Base-by-base conservation (phyloP, 2,113 vertebrate genomes). In the Pomatostomus ruficeps region DNA sequence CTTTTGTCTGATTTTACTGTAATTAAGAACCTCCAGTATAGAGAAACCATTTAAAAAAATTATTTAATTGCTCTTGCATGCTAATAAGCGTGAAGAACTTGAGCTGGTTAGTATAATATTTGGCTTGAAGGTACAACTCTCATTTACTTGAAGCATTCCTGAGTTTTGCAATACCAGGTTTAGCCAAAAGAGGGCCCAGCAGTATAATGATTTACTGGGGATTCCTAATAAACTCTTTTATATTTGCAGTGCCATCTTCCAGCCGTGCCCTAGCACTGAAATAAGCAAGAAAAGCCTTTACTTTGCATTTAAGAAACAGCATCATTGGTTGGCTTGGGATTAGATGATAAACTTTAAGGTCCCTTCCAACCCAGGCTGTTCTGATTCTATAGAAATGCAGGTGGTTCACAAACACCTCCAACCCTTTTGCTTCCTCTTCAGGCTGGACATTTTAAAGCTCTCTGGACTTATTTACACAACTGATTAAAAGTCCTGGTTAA, bases 141-240 rank as follows among this genome's bases (percentile, higher is more conserved):
- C 7, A 5, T 33, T 33, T 38, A 38, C 0, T 67, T 36, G 7
- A 10, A 55, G 11, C 9, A 5, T 48, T 72, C 23, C 24, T 7
- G 26, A 12, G 4, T 71, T 89, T 67, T 81, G 40, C 74, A 52
- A 79, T 95, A 61, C 87, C 70, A 7, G 2, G 9, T 13, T 87
- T 28, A 52, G 45, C 89, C 95, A 93, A 86, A 82, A 92, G 95
- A 97, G 95, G 89, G 94, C 91, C 33, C 80, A 93, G 16, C 61
- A 87, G 73, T 33, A 42, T n/a, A 85, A 77, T 7, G 63, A 58
- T 2, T 72, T 58, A 18, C 31, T 38, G 54, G 13, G 43, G 49
- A 35, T 54, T 68, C 35, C 24, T 36, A 20, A 78, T 33, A 45
- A 91, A 45, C 4, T 21, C 7, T 46, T 4, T 35, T 26, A 1